Percentiles rank a stretch among this genome's conserved stretches.
phyloP scores from a whole-genome alignment of 2,113 vertebrate species.

The Pachycephala philippinensis region DNA sequence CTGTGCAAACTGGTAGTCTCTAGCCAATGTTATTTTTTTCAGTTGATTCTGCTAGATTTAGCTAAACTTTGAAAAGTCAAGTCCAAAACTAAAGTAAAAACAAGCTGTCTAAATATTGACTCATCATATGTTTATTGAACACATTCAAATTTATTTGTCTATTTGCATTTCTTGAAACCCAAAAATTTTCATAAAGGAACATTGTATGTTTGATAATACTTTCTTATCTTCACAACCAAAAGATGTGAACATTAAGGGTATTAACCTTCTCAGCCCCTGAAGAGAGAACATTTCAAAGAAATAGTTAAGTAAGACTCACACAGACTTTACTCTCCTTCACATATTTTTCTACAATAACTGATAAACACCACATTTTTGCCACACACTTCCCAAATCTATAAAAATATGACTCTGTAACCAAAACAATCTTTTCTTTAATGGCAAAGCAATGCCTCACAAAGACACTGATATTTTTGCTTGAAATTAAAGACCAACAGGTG shows the following conservation, averaged over 20 bases:
- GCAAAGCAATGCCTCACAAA: neutral
- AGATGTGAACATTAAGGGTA: neutral
- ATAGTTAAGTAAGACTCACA: neutral
- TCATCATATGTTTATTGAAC: neutral
- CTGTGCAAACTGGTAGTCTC: constrained; percentile 31
- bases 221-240: neutral
- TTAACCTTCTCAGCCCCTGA: neutral
- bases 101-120: neutral
- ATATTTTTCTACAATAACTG: neutral
- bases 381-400: neutral
- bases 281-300: neutral
- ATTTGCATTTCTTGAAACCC: neutral
- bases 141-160: neutral
- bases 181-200: neutral
- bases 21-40: neutral
- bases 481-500: neutral
- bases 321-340: neutral
- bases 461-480: neutral
- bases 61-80: neutral
- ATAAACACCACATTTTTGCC: neutral
- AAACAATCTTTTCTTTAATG: neutral
- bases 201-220: neutral
- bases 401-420: neutral
- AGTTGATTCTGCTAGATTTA: neutral
- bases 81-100: neutral